Conservation (phyloP, 2,113 vertebrate species). For the Phodopus roborovskii region DNA sequence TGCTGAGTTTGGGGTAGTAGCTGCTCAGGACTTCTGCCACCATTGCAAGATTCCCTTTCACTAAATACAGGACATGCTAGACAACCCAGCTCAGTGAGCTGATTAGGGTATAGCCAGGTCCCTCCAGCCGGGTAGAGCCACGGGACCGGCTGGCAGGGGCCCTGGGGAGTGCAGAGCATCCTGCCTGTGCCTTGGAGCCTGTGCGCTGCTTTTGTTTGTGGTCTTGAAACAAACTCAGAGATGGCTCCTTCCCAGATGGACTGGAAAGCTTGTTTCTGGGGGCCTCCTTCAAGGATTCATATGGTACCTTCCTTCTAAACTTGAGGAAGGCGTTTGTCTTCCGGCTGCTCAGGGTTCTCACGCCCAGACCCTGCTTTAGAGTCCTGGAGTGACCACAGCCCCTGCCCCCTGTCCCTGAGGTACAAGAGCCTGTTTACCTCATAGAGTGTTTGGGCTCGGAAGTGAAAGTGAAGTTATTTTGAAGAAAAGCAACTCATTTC, state of each 20-base stretch:
- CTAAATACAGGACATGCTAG: not conserved
- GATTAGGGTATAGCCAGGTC: not conserved
- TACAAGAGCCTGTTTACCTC: slow-evolving; percentile 58
- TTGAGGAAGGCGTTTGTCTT: not conserved
- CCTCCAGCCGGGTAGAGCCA: not conserved
- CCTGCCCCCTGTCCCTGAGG: not conserved
- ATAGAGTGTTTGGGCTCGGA: slow-evolving; percentile 28
- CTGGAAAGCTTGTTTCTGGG: not conserved
- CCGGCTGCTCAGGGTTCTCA: slow-evolving; percentile 30
- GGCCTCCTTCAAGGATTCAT: not conserved
- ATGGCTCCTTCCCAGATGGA: not conserved
- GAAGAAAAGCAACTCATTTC: slow-evolving; percentile 74
- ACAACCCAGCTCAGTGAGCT: not conserved
- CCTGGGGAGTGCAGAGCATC: not conserved
- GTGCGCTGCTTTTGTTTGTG: not conserved
- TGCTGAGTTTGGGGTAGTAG: not conserved
- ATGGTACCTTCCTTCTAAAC: slow-evolving; percentile 2
- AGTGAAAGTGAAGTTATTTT: slow-evolving; percentile 58
- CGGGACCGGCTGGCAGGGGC: not conserved
- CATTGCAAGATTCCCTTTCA: not conserved
- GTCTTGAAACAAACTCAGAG: not conserved
- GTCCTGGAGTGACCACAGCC: not conserved
- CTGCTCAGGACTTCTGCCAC: not conserved
- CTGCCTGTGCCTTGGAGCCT: not conserved
- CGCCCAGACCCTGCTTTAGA: not conserved